phyloP scores from a whole-genome alignment of 2,113 vertebrate species.

The Apteryx mantelli region DNA sequence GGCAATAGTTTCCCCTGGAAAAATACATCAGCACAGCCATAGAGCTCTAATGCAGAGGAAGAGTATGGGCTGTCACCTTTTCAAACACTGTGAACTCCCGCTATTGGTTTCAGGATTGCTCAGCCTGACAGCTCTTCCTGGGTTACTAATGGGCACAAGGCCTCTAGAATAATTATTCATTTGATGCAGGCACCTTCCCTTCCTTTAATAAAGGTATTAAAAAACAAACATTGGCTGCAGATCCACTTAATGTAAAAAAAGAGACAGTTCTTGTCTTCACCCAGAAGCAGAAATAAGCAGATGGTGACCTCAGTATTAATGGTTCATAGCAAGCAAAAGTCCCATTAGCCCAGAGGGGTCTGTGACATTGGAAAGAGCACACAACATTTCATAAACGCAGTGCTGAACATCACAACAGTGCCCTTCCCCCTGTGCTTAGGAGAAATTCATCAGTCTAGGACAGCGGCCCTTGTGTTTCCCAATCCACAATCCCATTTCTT shows the following conservation, averaged over 20 bases:
- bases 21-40: not conserved
- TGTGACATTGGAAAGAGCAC: not conserved
- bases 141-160: not conserved
- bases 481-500: not conserved
- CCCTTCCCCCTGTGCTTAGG: not conserved
- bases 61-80: not conserved
- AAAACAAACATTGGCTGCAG: not conserved
- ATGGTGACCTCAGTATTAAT: slow-evolving; percentile 40
- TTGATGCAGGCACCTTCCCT: not conserved
- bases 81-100: not conserved
- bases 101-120: not conserved
- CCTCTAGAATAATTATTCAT: not conserved
- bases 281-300: slow-evolving; percentile 38
- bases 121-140: not conserved
- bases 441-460: not conserved
- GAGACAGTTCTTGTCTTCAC: not conserved
- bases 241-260: not conserved
- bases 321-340: slow-evolving; percentile 14
- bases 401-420: not conserved
- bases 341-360: not conserved
- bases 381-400: not conserved
- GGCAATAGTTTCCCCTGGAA: not conserved
- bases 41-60: not conserved
- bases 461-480: not conserved
- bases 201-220: not conserved